Conservation (phyloP, 1,140 invertebrate species). For the Heliconius hewitsoni region DNA sequence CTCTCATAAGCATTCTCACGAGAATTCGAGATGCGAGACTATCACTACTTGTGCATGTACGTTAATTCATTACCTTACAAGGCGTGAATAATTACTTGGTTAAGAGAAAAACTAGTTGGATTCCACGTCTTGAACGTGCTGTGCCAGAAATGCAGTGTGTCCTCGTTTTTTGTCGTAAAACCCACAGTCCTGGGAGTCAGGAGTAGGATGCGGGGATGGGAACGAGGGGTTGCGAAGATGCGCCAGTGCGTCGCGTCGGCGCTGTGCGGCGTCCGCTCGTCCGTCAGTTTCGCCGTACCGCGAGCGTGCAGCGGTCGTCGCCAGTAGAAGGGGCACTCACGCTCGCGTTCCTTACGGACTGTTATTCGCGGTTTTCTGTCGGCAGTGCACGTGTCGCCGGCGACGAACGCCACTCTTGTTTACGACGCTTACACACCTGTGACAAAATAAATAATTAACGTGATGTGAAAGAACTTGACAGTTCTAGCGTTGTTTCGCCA, state of each 20-base stretch:
- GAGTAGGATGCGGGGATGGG: slow-evolving; percentile 39
- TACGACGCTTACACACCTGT: slow-evolving; percentile 66
- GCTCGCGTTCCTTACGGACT: slow-evolving; percentile 52
- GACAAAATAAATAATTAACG: slow-evolving; percentile 67
- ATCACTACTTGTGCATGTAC: slow-evolving; percentile 58
- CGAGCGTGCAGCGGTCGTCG: slow-evolving; percentile 65
- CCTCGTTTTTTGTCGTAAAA: slow-evolving; percentile 51
- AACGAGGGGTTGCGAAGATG: slow-evolving; percentile 61
- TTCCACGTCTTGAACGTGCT: slow-evolving; percentile 51
- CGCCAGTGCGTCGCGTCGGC: slow-evolving; percentile 43
- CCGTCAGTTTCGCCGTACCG: slow-evolving; percentile 70
- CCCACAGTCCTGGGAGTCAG: slow-evolving; percentile 41
- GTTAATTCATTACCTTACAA: slow-evolving; percentile 70
- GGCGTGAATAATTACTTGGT: slow-evolving; percentile 70
- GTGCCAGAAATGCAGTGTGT: slow-evolving; percentile 42
- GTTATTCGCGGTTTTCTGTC: slow-evolving; percentile 69
- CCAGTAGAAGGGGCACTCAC: slow-evolving; percentile 54
- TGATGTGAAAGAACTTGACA: slow-evolving; percentile 72
- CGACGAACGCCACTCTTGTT: slow-evolving; percentile 50
- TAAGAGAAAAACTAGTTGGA: slow-evolving; percentile 66
- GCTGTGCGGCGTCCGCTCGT: slow-evolving; percentile 40
- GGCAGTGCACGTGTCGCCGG: slow-evolving; percentile 71
- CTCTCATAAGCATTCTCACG: slow-evolving; percentile 53
- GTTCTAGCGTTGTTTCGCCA: slow-evolving; percentile 57
- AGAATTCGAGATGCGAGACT: slow-evolving; percentile 50